Percentiles rank a stretch among this genome's conserved stretches.
Evolutionary conservation across 2,797 vertebrate species (phyloP).

Genomic region (Xiphorhynchus erythropygius): DNA sequence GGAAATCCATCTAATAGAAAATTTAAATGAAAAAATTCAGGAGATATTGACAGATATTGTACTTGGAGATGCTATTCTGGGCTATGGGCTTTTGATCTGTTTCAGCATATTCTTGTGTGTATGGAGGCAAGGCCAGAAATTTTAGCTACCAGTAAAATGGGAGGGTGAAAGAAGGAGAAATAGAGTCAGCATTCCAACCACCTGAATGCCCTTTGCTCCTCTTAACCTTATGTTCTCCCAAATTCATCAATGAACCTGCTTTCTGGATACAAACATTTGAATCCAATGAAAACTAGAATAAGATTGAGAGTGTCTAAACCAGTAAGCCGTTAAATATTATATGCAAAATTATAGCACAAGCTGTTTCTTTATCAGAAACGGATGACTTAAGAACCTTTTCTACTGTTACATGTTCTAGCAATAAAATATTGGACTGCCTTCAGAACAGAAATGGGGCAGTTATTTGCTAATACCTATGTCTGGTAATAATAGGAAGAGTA

Average conservation of each 20-base stretch:
- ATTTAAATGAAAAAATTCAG: not conserved
- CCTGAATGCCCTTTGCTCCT: not conserved
- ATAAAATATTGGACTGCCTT: not conserved
- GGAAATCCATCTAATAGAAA: not conserved
- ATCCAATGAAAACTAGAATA: not conserved
- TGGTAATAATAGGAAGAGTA: not conserved
- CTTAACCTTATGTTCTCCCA: not conserved
- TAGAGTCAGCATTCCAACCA: not conserved
- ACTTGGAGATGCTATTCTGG: not conserved
- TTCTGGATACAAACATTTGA: not conserved
- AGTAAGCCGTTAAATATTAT: not conserved
- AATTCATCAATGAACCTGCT: fast-evolving
- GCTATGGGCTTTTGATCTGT: not conserved
- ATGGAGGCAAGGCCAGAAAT: not conserved
- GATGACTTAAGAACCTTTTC: not conserved
- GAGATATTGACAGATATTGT: not conserved
- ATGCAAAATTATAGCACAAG: not conserved
- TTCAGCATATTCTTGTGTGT: not conserved
- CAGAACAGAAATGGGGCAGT: not conserved
- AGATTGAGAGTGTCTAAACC: not conserved
- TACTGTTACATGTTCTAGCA: not conserved
- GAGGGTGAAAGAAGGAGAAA: not conserved
- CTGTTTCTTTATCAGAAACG: not conserved
- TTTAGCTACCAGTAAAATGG: not conserved
- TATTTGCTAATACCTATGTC: not conserved